Evolutionary conservation across 1,140 invertebrate species (phyloP), one percentile per base, ranked within the genome.

Genomic region (Penaeus vannamei): DNA sequence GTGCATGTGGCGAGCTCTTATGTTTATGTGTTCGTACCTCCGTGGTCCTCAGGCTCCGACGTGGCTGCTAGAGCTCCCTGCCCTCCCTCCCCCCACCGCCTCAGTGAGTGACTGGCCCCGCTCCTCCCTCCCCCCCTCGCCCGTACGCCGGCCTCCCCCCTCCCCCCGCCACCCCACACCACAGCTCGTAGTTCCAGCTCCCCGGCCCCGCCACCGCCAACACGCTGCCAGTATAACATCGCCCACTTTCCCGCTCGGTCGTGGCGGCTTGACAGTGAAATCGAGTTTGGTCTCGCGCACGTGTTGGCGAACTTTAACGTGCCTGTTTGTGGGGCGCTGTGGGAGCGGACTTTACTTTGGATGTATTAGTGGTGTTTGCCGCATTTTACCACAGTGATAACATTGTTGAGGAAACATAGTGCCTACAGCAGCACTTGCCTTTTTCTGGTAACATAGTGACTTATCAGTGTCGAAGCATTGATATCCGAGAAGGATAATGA

Each of bases 211-310:
- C 59, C 86, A 77, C 80, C 53, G 64, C 86, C 29, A 53, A 53
- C 53, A 53, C 53, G 46, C 80, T 76, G 86, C 86, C 86, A 88
- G 86, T 88, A 77, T 62, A 88, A 84, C 86, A 66, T 77, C 64
- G 80, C 61, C 80, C 86, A 88, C 86, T 88, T 88, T 88, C 86
- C 32, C 86, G 86, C 62, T 84, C 86, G 81, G 86, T 84, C 81
- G 86, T 84, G 86, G 86, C 69, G 29, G 42, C 81, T 53, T 62
- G 80, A 88, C 84, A 88, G 86, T 88, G 86, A 88, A 88, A 88
- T 81, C 36, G 80, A 88, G 80, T 84, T 60, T 36, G 59, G 29
- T 62, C 42, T 60, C 80, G 81, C 62, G 64, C 86, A 88, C 86
- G 86, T 88, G 86, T 88, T 77, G 53, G 77, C 66, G 36, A 83